Percentiles rank a stretch among this genome's conserved stretches.
Conservation (phyloP, 2,797 vertebrate species). For the Falco concolor region DNA sequence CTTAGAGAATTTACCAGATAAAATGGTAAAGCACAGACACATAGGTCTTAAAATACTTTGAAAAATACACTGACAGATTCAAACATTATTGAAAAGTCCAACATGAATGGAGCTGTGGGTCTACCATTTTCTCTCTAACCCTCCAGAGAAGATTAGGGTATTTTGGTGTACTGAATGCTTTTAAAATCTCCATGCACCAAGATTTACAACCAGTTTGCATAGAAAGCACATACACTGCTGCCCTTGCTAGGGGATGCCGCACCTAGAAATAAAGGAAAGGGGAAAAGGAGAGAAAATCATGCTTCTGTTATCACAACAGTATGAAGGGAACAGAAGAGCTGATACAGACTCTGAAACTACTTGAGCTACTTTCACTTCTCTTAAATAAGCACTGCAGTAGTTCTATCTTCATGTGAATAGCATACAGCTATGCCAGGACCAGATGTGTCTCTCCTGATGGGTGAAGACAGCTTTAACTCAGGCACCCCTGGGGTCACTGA, state of each 20-base stretch:
- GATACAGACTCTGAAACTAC: not conserved
- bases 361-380: not conserved
- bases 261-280: not conserved
- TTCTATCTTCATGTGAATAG: not conserved
- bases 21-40: not conserved
- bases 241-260: not conserved
- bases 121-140: not conserved
- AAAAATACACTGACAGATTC: not conserved
- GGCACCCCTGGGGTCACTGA: accelerated
- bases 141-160: not conserved
- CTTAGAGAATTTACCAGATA: not conserved
- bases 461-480: not conserved
- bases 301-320: not conserved
- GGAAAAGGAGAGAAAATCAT: not conserved
- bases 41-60: not conserved
- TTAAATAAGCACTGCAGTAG: not conserved
- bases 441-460: not conserved
- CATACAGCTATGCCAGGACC: not conserved
- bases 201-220: not conserved
- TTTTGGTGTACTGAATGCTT: not conserved
- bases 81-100: not conserved
- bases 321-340: not conserved
- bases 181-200: not conserved
- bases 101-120: not conserved
- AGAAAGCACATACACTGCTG: not conserved